These are phyloP conservation scores for Platorchestia sp. DNA, from an alignment of 1,140 invertebrate genomes.

Conservation along the genomic window DNA sequence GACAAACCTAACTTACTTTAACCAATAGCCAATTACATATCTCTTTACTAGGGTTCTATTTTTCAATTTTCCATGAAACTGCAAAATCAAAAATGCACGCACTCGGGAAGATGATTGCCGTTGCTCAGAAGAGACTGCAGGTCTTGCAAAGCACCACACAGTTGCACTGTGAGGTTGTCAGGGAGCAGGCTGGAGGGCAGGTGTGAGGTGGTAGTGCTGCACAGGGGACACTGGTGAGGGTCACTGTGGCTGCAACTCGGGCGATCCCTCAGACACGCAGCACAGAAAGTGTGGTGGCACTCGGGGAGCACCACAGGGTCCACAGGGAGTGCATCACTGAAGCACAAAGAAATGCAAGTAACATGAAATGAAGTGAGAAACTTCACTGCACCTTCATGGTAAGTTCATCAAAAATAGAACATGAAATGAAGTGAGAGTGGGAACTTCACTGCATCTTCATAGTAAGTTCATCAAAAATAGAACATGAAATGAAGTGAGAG, in stretches of 20 bases:
- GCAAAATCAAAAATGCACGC: background rate
- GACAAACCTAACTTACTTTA: too few relatives aligned
- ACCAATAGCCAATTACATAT: too few relatives aligned
- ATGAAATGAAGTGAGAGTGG: background rate
- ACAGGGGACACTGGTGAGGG: background rate
- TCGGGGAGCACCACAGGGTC: background rate
- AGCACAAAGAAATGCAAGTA: background rate
- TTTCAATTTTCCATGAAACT: too few relatives aligned
- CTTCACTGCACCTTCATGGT: background rate
- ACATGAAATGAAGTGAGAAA: background rate
- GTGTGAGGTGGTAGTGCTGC: background rate
- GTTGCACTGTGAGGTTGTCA: background rate
- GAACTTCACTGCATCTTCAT: background rate
- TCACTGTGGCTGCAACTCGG: background rate
- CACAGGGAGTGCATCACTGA: background rate
- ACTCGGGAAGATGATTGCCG: background rate
- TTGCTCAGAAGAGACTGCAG: background rate
- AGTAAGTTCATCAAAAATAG: background rate
- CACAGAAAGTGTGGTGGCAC: conserved; percentile 6
- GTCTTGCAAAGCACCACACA: background rate
- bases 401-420: background rate
- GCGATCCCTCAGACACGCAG: background rate
- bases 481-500: background rate
- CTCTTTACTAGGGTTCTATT: too few relatives aligned
- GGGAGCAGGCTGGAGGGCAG: background rate